A percentile compares a stretch with the other conserved stretches of the same genome.
These are phyloP conservation scores for Actias luna DNA, from an alignment of 2,888 invertebrate genomes.

Conservation along the genomic window DNA sequence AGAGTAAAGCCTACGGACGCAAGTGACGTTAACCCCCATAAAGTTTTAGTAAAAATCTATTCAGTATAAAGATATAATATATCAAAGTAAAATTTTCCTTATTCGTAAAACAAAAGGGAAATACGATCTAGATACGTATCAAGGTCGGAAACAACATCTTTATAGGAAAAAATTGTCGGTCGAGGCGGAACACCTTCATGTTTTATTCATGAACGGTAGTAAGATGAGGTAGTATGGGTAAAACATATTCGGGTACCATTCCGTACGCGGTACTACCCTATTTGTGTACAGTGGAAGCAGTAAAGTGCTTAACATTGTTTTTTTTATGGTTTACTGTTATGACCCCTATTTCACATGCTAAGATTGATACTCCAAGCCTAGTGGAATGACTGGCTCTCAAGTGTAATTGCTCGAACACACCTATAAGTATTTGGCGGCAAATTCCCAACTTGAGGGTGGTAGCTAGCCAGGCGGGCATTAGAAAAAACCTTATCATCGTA, in stretches of 20 bases:
- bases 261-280: slow-evolving; percentile 5
- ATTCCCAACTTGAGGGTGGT: too few relatives aligned
- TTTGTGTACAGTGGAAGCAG: neutral
- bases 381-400: too few relatives aligned
- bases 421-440: too few relatives aligned
- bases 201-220: slow-evolving; percentile 54
- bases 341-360: too few relatives aligned
- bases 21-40: too few relatives aligned
- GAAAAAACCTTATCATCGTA: too few relatives aligned
- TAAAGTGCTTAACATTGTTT: neutral
- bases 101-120: slow-evolving; percentile 24
- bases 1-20: too few relatives aligned
- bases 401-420: too few relatives aligned
- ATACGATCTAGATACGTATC: slow-evolving; percentile 40
- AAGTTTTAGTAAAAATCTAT: too few relatives aligned
- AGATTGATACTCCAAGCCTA: too few relatives aligned
- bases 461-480: too few relatives aligned
- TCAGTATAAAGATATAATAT: neutral
- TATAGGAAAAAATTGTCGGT: slow-evolving; percentile 41
- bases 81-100: neutral
- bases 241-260: slow-evolving; percentile 35
- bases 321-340: neutral
- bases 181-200: slow-evolving; percentile 41
- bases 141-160: slow-evolving; percentile 42
- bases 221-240: slow-evolving; percentile 47